Percentiles rank a stretch among this genome's conserved stretches.
phyloP scores from a whole-genome alignment of 1,140 invertebrate genomes.

The Nasonia longicornis region DNA sequence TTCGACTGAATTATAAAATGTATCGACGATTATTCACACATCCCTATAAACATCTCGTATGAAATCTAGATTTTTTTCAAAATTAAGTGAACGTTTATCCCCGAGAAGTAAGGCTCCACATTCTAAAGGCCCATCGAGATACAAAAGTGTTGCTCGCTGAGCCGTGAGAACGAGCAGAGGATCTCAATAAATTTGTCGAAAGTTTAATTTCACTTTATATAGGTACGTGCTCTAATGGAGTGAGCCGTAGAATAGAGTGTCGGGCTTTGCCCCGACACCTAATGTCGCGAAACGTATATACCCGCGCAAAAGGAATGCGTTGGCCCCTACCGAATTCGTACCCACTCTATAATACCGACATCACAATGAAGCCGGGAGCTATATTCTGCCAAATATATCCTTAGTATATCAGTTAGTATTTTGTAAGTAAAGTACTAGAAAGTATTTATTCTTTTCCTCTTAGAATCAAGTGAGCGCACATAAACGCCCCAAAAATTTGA shows the following conservation, averaged over 20 bases:
- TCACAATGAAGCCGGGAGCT: not conserved
- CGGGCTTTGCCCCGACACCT: not conserved
- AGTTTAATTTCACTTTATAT: slow-evolving; percentile 65
- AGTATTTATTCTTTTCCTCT: too few species aligned
- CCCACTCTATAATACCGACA: not conserved
- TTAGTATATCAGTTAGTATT: too few species aligned
- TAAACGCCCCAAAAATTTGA: not conserved
- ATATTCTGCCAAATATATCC: not conserved
- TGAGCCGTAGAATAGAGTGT: not conserved
- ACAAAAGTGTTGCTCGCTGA: not conserved
- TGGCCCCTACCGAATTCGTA: not conserved
- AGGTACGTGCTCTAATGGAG: slow-evolving; percentile 60
- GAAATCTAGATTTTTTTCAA: not conserved
- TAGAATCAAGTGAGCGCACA: too few species aligned
- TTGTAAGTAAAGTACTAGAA: too few species aligned
- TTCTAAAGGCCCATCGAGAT: not conserved
- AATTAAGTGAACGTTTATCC: not conserved
- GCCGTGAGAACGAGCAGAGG: slow-evolving; percentile 3
- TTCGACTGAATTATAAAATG: too few species aligned
- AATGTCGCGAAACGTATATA: slow-evolving; percentile 16
- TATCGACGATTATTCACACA: too few species aligned
- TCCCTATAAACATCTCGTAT: not conserved
- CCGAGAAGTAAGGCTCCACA: not conserved
- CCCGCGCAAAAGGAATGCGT: not conserved
- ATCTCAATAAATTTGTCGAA: slow-evolving; percentile 58